These are phyloP conservation scores for Hypolimnas misippus DNA, from an alignment of 2,888 invertebrate species.

Conservation along the genomic window DNA sequence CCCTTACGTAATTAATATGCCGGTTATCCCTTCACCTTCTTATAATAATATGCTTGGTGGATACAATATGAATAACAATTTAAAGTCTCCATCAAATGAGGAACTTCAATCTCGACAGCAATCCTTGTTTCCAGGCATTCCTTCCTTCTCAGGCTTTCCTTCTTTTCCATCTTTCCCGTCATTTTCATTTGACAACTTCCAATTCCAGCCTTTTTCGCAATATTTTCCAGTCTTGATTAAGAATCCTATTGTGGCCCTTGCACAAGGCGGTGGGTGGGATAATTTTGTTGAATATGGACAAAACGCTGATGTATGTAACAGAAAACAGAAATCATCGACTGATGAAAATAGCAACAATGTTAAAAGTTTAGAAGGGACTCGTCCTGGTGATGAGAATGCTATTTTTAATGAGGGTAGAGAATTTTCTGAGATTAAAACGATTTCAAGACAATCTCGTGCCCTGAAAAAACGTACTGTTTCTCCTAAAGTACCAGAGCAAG, in stretches of 20 bases:
- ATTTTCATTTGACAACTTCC: slow-evolving; percentile 49
- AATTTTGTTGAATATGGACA: slow-evolving; percentile 85
- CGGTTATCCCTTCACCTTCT: slow-evolving; percentile 62
- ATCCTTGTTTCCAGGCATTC: slow-evolving; percentile 44
- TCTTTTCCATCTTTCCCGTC: slow-evolving; percentile 41
- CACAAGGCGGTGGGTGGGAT: slow-evolving; percentile 78
- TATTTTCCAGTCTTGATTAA: slow-evolving; percentile 84
- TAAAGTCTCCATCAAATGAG: slow-evolving; percentile 48
- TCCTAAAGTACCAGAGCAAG: slow-evolving; percentile 51
- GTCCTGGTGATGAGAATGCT: slow-evolving; percentile 25
- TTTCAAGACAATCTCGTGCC: slow-evolving; percentile 59
- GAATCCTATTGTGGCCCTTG: slow-evolving; percentile 81
- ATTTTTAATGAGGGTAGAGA: slow-evolving; percentile 3
- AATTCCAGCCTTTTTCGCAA: slow-evolving; percentile 76
- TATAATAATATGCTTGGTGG: slow-evolving; percentile 43
- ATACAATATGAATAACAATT: slow-evolving; percentile 44
- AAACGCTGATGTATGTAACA: slow-evolving; percentile 78
- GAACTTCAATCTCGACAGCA: slow-evolving; percentile 59
- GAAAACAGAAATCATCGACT: slow-evolving; percentile 61
- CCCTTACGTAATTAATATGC: slow-evolving; percentile 65
- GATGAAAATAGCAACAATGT: slow-evolving; percentile 29
- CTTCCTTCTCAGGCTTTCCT: slow-evolving; percentile 39
- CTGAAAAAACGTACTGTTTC: slow-evolving; percentile 65
- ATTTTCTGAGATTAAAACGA: slow-evolving; percentile 28
- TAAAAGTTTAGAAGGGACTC: slow-evolving; percentile 3